Percentiles rank a stretch among this genome's conserved stretches.
These are phyloP conservation scores for Micromussa lordhowensis DNA, from an alignment of 92 coral and sea anemone genomes.

Conservation along the genomic window DNA sequence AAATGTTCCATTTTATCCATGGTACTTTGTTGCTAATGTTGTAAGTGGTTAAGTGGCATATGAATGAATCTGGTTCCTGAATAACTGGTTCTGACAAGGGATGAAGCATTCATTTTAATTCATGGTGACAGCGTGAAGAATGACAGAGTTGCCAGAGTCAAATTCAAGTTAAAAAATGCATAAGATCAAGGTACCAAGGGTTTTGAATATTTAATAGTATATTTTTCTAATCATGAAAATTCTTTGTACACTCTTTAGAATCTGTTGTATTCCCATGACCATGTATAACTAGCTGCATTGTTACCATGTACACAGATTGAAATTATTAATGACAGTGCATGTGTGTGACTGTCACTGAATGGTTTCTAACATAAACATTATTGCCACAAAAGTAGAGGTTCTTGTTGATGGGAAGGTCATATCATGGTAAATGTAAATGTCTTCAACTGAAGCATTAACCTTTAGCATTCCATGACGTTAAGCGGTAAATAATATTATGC, in stretches of 20 bases:
- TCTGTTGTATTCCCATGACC: not conserved
- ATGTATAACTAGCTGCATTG: constrained; percentile 4
- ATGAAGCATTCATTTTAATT: not conserved
- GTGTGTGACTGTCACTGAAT: not conserved
- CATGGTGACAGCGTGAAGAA: not conserved
- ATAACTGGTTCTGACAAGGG: not conserved
- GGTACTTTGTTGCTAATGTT: constrained; percentile 23
- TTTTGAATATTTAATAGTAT: not conserved
- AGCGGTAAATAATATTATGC: not conserved
- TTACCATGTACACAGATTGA: not conserved
- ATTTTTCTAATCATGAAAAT: not conserved
- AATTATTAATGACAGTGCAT: not conserved
- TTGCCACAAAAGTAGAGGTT: not conserved
- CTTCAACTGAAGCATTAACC: not conserved
- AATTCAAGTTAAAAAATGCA: constrained; percentile 21
- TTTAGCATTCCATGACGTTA: not conserved
- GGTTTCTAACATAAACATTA: not conserved
- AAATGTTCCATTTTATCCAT: constrained; percentile 12
- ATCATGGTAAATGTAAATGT: not conserved
- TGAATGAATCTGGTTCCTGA: not conserved
- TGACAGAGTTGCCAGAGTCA: not conserved
- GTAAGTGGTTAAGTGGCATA: constrained; percentile 22
- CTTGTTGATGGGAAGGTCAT: constrained; percentile 1
- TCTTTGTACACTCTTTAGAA: not conserved
- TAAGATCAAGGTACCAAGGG: constrained; percentile 34